Base-by-base conservation (phyloP, 1,140 invertebrate genomes). In the Drosophila suzukii region DNA sequence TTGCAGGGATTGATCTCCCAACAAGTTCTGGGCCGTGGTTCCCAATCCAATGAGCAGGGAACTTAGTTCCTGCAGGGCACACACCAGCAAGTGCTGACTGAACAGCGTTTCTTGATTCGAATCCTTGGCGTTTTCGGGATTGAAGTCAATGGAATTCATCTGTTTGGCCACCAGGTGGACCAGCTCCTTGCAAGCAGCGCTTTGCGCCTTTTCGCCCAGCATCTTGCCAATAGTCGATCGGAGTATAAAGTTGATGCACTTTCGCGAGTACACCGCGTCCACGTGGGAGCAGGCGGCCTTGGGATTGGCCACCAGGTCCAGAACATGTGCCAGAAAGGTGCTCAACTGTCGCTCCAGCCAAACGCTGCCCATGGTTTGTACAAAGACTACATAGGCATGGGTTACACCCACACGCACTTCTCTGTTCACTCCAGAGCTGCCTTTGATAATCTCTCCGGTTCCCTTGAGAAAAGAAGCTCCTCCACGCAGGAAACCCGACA, bases 381-480 rank as follows among this genome's bases (percentile, higher is more conserved):
- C 95, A 90, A 99, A 98, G 39, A 97, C 95, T 7, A 99, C 98
- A 93, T 99, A 99, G 0, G 97, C 96, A 93, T 98, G 96, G 32
- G 97, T 98, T 0, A 98, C 97, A 53, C 98, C 98, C 71, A 99
- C 98, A 86, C 99, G 94, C 50, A 99, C 97, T 94, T 99, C 99
- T 74, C 98, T 93, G 92, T 98, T 98, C 0, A 99, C 96, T 11
- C 96, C 95, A 0, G 97, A 97, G 75, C 96, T 97, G 4, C 98
- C 98, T 93, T 99, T 99, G 71, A 99, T 99, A 85, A 99, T 99
- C 93, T 99, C 98, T 6, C 97, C 97, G 50, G 97, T 97, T 13
- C 97, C 97, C 93, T 99, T 99, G 4, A 99, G 93, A 92, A 99
- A 99, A 12, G 98, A 98, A 17, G 97, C 97, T 17, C 98, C 98